Conservation (phyloP, 1,140 invertebrate genomes). For the Copidosoma floridanum region DNA sequence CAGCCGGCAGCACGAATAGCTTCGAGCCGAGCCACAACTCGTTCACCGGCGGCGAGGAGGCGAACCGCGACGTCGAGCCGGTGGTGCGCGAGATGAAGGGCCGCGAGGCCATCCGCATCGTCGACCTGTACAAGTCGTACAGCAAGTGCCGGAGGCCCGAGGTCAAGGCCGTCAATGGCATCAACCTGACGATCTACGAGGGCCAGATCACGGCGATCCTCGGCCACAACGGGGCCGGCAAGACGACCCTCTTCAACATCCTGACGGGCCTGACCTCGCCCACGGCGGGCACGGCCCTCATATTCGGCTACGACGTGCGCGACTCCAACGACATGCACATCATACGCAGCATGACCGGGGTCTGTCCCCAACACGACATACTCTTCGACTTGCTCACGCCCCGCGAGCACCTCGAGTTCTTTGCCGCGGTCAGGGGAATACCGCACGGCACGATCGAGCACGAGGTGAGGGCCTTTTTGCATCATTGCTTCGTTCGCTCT, state of each 20-base stretch:
- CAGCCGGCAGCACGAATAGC: constrained; percentile 58
- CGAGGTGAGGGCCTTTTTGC: constrained; percentile 52
- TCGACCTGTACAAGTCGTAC: constrained; percentile 71
- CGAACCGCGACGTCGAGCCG: constrained; percentile 68
- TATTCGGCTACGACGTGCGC: constrained; percentile 75
- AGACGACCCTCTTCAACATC: constrained; percentile 84
- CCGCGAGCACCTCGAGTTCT: constrained; percentile 84
- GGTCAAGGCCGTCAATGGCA: constrained; percentile 65
- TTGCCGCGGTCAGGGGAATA: constrained; percentile 72
- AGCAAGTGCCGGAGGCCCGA: constrained; percentile 59
- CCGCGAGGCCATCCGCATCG: constrained; percentile 73
- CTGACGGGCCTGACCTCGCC: constrained; percentile 75
- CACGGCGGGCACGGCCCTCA: constrained; percentile 70
- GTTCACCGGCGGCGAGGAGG: constrained; percentile 61
- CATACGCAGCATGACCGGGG: constrained; percentile 76
- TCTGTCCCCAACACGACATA: constrained; percentile 92
- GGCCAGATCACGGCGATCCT: constrained; percentile 76
- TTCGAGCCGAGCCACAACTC: constrained; percentile 62
- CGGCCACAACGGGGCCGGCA: constrained; percentile 88
- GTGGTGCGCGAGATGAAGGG: constrained; percentile 71
- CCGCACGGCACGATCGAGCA: constrained; percentile 59
- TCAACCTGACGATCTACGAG: constrained; percentile 60
- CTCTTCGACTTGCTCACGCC: constrained; percentile 85
- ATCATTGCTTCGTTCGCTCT: no score
- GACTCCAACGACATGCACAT: constrained; percentile 71